Conservation (phyloP, 2,797 vertebrate genomes). For the Psittacula derbiana region DNA sequence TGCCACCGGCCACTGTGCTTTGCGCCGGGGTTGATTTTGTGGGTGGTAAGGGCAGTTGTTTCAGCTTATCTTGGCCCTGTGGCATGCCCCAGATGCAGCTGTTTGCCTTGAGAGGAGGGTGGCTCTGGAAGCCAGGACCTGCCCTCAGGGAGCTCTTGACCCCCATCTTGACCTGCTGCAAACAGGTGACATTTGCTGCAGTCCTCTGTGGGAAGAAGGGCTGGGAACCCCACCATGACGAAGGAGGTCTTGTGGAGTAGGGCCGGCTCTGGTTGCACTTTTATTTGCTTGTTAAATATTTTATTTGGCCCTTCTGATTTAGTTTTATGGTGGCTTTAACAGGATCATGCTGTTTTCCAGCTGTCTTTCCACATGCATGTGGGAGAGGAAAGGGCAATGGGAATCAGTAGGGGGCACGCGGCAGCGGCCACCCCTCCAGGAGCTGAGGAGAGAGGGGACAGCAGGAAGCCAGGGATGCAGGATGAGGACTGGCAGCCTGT, state of each 20-base stretch:
- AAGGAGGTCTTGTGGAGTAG: not conserved
- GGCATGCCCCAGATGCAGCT: not conserved
- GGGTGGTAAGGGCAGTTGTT: not conserved
- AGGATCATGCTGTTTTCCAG: not conserved
- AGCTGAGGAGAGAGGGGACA: not conserved
- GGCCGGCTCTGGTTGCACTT: not conserved
- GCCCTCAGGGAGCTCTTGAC: not conserved
- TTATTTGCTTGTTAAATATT: constrained; percentile 61
- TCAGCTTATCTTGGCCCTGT: not conserved
- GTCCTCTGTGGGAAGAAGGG: not conserved
- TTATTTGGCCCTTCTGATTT: constrained; percentile 52
- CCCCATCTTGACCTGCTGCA: not conserved
- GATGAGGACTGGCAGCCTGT: not conserved
- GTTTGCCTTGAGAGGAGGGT: constrained; percentile 19
- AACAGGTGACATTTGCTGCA: not conserved
- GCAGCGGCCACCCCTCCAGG: rapidly evolving
- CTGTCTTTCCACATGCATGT: not conserved
- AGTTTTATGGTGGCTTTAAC: constrained; percentile 4
- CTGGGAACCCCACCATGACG: rapidly evolving
- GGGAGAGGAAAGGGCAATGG: not conserved
- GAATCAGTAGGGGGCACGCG: rapidly evolving
- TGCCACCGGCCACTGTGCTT: rapidly evolving
- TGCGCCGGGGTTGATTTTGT: not conserved
- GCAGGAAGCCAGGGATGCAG: not conserved
- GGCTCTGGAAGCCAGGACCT: not conserved